Evolutionary conservation across 2,113 vertebrate genomes (phyloP).

Genomic region (Eclectus roratus): DNA sequence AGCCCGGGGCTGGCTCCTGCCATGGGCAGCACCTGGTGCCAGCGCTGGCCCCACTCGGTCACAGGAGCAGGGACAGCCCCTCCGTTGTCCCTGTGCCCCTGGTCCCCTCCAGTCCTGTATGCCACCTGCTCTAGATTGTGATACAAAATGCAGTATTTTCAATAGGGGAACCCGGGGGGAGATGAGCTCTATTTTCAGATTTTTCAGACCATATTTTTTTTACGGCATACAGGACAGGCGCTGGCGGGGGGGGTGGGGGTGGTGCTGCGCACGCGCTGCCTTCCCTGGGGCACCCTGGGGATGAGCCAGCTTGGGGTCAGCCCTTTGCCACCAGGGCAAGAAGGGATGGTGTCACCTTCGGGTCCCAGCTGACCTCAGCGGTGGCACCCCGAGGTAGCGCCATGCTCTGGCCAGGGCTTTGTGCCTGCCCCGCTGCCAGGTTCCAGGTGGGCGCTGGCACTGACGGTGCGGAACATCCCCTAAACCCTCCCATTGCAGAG

Average conservation of each 20-base stretch:
- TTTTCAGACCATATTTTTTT: conserved; percentile 59
- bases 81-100: fast-evolving
- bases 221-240: not conserved
- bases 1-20: not conserved
- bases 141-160: conserved; percentile 57
- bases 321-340: not conserved
- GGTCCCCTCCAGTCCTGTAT: not conserved
- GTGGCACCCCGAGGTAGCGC: not conserved
- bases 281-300: not conserved
- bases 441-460: not conserved
- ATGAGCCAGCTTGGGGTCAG: fast-evolving
- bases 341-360: not conserved
- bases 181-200: conserved; percentile 56
- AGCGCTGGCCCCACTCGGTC: not conserved
- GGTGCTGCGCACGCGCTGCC: not conserved
- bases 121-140: conserved; percentile 1
- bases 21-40: not conserved
- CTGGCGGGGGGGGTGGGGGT: not conserved
- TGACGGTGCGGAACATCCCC: not conserved
- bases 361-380: not conserved
- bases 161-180: not conserved
- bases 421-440: not conserved
- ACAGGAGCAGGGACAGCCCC: not conserved
- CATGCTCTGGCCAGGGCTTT: not conserved
- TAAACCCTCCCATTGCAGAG: not conserved